Base-by-base conservation (phyloP, 2,888 invertebrate species). In the Ennomos erosarius region DNA sequence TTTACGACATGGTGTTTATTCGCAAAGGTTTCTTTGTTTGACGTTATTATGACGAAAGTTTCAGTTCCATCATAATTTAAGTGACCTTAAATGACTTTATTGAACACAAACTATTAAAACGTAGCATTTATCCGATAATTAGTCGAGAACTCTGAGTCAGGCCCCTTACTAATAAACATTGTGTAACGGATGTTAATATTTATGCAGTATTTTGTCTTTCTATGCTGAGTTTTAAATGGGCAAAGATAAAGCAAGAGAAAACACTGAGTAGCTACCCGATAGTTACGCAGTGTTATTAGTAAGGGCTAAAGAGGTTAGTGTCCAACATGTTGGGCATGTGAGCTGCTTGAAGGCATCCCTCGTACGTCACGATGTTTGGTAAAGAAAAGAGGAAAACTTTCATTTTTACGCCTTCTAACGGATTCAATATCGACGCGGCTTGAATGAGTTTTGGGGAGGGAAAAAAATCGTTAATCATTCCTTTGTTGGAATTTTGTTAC, bases 401-500 rank as follows among this genome's bases (percentile, higher is more conserved):
- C 88, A 87, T 90, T 90, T 90, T 90, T 89, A 88, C 90, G 83
- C 87, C 84, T 87, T 82, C 90, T 88, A 89, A 86, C 88, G 89
- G 89, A 90, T 91, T 91, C 91, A 92, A 92, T 92, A 92, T 90
- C 90, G 90, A 85, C 88, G 87, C 81, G 83, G 85, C 87, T 88
- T 89, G 90, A 91, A 91, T 91, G 89, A 91, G 89, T 85, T 84
- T 79, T 64, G 74, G 83, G 87, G 84, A 79, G 79, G 62, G 58
- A 67, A 70, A 85, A 87, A 89, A 90, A 90, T 88, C 91, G 92
- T 92, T 92, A 92, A 91, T 92, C 92, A 92, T 92, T 79, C 90
- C 89, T 90, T 91, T 92, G 90, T 91, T 90, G 88, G 89, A 91
- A 90, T 92, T 91, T 90, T 90, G 91, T 90, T 88, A 90, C 87